A percentile compares a stretch with the other conserved stretches of the same genome.
Evolutionary conservation across 2,113 vertebrate genomes (phyloP).

Genomic region (Vulpes vulpes): DNA sequence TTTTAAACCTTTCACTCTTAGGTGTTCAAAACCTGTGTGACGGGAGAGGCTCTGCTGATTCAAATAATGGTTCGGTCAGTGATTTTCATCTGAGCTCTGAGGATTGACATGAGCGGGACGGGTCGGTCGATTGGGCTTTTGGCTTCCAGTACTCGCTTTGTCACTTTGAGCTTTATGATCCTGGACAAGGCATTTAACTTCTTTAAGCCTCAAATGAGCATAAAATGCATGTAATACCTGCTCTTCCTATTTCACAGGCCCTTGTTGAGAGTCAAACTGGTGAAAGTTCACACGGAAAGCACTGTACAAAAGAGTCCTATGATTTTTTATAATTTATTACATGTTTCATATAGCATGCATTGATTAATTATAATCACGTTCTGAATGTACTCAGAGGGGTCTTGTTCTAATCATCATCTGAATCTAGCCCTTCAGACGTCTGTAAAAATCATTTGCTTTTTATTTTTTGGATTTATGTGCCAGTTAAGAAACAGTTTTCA

Average conservation of each 20-base stretch:
- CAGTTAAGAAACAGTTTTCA: slow-evolving; percentile 4
- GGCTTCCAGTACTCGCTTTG: background rate
- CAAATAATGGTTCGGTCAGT: background rate
- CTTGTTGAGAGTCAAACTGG: background rate
- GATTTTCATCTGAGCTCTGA: slow-evolving; percentile 6
- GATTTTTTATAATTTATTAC: background rate
- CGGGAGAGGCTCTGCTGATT: background rate
- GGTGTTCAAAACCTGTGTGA: background rate
- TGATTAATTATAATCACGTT: background rate
- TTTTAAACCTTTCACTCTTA: background rate
- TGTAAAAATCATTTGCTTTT: background rate
- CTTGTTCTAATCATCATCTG: background rate
- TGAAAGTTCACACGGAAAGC: background rate
- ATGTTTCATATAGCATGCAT: background rate
- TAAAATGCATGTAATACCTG: background rate
- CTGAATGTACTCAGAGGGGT: background rate
- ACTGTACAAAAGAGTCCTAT: background rate
- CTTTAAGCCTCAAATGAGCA: background rate
- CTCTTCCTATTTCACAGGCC: background rate
- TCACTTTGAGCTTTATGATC: background rate
- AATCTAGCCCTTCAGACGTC: background rate
- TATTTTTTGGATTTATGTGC: background rate
- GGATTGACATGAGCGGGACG: background rate
- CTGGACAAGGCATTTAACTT: background rate
- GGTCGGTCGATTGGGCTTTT: background rate